A percentile compares a stretch with the other conserved stretches of the same genome.
Evolutionary conservation across 2,113 vertebrate genomes (phyloP).

Genomic region (Larimichthys crocea): DNA sequence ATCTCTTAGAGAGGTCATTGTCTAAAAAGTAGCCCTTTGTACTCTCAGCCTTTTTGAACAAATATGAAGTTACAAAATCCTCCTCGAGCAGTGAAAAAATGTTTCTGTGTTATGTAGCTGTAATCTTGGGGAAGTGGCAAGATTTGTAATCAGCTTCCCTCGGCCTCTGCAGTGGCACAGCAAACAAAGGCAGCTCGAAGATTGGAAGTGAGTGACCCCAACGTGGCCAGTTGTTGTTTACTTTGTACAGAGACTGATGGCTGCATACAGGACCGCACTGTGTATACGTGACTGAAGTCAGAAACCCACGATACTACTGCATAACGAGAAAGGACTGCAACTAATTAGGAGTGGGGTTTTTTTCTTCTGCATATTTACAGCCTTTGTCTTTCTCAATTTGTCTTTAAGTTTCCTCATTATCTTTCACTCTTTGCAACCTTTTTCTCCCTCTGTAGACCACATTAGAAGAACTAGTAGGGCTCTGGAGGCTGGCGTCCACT

Average conservation of each 20-base stretch:
- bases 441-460: conserved; percentile 41
- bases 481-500: conserved; percentile 35
- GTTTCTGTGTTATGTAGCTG: conserved; percentile 47
- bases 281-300: conserved; percentile 78
- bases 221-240: conserved; percentile 67
- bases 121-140: conserved; percentile 62
- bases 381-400: conserved; percentile 21
- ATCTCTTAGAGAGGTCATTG: not conserved
- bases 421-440: conserved; percentile 16
- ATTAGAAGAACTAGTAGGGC: conserved; percentile 28
- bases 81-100: not conserved
- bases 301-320: conserved; percentile 25
- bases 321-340: conserved; percentile 37
- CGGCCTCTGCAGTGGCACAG: conserved; percentile 56
- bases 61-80: conserved; percentile 42
- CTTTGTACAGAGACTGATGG: conserved; percentile 58
- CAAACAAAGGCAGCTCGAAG: conserved; percentile 72
- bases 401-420: conserved; percentile 45
- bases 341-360: conserved; percentile 30
- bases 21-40: not conserved
- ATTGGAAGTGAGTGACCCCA: conserved; percentile 74
- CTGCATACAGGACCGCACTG: conserved; percentile 34
- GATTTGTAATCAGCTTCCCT: conserved; percentile 67
- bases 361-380: conserved; percentile 20
- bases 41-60: not conserved